Evolutionary conservation across 1,140 invertebrate species (phyloP).

Genomic region (Eueides isabella): DNA sequence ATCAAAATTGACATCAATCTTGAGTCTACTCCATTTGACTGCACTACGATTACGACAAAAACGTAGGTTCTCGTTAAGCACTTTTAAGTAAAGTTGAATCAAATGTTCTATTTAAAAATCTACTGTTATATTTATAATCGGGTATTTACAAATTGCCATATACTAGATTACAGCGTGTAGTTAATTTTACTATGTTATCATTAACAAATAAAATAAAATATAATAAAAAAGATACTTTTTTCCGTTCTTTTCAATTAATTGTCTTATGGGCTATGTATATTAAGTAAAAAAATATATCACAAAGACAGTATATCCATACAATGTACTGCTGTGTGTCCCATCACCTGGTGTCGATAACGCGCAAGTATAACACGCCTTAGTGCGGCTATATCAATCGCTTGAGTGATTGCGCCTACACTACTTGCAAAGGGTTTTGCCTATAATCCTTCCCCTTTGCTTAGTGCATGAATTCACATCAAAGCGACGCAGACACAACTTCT

Average conservation of each 20-base stretch:
- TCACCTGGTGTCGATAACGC: constrained; percentile 4
- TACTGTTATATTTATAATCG: too few relatives aligned
- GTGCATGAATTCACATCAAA: constrained; percentile 71
- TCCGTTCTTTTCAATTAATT: too few relatives aligned
- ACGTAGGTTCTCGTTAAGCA: neutral
- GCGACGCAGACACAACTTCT: constrained; percentile 62
- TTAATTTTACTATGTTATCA: too few relatives aligned
- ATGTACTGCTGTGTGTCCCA: neutral
- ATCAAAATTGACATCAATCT: constrained; percentile 19
- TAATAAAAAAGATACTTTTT: too few relatives aligned
- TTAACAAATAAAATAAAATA: too few relatives aligned
- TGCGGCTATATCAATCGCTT: constrained; percentile 49
- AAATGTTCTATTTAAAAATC: neutral
- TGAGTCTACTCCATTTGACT: neutral
- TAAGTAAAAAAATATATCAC: neutral
- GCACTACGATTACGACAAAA: neutral
- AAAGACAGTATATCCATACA: neutral
- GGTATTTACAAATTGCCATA: too few relatives aligned
- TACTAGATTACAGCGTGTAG: too few relatives aligned
- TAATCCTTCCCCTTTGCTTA: constrained; percentile 62
- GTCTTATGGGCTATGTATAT: too few relatives aligned
- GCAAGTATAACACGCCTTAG: constrained; percentile 32
- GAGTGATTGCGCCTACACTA: constrained; percentile 64
- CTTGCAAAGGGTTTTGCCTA: constrained; percentile 61
- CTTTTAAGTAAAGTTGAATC: neutral